Conservation (phyloP, 2,797 vertebrate genomes). For the Ispidina picta region DNA sequence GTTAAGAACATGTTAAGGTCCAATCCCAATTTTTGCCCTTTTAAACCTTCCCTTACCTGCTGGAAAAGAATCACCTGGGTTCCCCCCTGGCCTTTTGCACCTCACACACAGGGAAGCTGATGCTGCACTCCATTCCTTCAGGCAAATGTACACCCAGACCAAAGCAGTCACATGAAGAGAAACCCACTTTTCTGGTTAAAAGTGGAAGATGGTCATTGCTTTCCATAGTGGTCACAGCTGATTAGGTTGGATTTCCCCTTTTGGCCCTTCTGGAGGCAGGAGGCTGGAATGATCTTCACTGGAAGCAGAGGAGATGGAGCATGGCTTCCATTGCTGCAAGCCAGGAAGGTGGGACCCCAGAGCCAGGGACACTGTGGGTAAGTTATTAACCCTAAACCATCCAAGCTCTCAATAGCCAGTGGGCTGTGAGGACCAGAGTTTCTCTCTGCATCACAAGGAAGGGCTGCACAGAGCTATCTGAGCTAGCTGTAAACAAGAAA, state of each 20-base stretch:
- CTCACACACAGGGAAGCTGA: neutral
- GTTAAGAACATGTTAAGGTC: neutral
- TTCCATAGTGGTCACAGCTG: neutral
- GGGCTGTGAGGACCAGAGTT: neutral
- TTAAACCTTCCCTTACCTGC: neutral
- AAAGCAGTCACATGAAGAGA: neutral
- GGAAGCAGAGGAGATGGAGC: neutral
- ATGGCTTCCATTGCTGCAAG: neutral
- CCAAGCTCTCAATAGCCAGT: neutral
- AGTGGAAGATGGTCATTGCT: neutral
- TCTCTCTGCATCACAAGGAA: neutral
- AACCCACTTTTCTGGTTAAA: neutral
- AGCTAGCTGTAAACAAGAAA: neutral
- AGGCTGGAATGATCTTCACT: neutral
- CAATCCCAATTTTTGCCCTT: neutral
- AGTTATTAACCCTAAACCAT: neutral
- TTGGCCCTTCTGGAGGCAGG: neutral
- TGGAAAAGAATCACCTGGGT: neutral
- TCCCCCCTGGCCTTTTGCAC: neutral
- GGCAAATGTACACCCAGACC: neutral
- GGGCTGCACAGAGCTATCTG: neutral
- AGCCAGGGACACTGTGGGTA: neutral
- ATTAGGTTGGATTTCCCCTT: neutral
- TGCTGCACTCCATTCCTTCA: neutral
- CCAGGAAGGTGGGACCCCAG: neutral